Evolutionary conservation across 2,888 invertebrate species (phyloP).

Genomic region (Aphodius sticticus): DNA sequence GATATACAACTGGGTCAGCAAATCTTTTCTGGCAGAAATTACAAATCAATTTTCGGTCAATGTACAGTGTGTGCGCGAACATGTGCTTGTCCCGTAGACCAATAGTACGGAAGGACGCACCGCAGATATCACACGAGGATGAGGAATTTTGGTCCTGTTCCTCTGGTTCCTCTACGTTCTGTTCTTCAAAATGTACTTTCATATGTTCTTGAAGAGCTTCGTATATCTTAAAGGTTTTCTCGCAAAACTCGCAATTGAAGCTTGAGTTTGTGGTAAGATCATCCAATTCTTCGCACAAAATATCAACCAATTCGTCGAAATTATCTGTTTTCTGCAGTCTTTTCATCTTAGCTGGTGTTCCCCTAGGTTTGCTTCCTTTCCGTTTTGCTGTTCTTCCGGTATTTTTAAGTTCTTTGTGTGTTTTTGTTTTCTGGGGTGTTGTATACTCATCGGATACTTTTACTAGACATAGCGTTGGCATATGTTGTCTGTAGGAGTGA

Average conservation of each 20-base stretch:
- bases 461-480: neutral
- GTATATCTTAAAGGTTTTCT: neutral
- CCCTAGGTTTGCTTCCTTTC: neutral
- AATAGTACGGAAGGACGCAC: too few relatives aligned
- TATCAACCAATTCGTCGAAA: neutral
- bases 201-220: neutral
- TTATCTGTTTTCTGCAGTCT: neutral
- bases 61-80: too few relatives aligned
- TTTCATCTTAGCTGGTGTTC: neutral
- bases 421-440: neutral
- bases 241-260: neutral
- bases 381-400: neutral
- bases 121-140: too few relatives aligned
- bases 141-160: too few relatives aligned
- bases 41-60: too few relatives aligned
- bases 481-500: neutral
- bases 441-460: neutral
- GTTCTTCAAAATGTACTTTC: neutral
- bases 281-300: neutral
- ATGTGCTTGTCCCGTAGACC: too few relatives aligned
- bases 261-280: neutral
- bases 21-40: too few relatives aligned
- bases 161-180: too few relatives aligned
- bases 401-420: neutral
- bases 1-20: too few relatives aligned